Conservation (phyloP, 2,797 vertebrate genomes). For the Falco berigora region DNA sequence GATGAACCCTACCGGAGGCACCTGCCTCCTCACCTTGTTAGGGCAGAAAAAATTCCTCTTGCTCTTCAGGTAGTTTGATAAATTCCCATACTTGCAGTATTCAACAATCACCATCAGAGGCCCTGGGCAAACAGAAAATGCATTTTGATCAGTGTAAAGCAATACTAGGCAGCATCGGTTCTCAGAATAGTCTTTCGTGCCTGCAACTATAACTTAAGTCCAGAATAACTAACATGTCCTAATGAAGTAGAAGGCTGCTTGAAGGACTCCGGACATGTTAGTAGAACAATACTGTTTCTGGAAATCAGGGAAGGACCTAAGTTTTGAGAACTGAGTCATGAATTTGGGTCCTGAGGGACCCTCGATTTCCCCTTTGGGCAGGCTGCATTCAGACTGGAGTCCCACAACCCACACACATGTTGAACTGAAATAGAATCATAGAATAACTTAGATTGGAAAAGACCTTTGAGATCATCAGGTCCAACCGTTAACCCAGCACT, state of each 20-base stretch:
- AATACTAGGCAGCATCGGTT: not conserved
- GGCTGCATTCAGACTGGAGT: not conserved
- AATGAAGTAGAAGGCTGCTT: not conserved
- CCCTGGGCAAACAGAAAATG: conserved; percentile 67
- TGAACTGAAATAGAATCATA: not conserved
- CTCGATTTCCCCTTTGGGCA: not conserved
- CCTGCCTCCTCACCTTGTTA: conserved; percentile 73
- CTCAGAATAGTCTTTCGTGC: not conserved
- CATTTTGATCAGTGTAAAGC: not conserved
- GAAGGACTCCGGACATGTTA: not conserved
- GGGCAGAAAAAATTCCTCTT: conserved; percentile 85
- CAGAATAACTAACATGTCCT: not conserved
- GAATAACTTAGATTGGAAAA: too few relatives aligned
- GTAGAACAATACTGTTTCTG: not conserved
- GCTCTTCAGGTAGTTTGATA: conserved; percentile 90
- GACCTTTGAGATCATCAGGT: too few relatives aligned
- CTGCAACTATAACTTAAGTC: accelerated
- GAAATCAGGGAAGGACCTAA: not conserved
- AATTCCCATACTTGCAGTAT: conserved; percentile 90
- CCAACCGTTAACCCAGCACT: too few relatives aligned
- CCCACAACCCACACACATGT: not conserved
- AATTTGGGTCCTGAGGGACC: not conserved
- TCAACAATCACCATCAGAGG: conserved; percentile 95
- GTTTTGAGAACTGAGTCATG: not conserved
- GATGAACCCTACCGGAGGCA: not conserved